A percentile compares a stretch with the other conserved stretches of the same genome.
Evolutionary conservation across 2,888 invertebrate genomes (phyloP).

Genomic region (Leptarthrus brevirostris): DNA sequence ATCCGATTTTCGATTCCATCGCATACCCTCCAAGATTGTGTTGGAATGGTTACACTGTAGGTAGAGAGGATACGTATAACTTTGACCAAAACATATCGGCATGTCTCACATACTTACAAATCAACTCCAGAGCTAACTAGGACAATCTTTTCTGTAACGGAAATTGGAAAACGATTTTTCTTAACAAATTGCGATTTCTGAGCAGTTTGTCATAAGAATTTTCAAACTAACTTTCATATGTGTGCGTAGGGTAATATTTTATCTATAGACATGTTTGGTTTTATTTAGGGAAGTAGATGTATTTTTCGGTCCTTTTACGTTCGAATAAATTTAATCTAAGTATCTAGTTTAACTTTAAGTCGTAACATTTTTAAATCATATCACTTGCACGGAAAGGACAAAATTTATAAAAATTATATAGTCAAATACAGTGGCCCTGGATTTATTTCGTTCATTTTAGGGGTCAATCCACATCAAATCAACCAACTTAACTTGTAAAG

Average conservation of each 20-base stretch:
- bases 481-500: too few relatives aligned
- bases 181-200: constrained; percentile 42
- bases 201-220: constrained; percentile 30
- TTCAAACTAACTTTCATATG: neutral
- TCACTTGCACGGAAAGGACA: too few relatives aligned
- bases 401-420: too few relatives aligned
- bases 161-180: constrained; percentile 46
- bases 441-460: too few relatives aligned
- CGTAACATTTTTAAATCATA: too few relatives aligned
- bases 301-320: too few relatives aligned
- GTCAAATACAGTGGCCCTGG: too few relatives aligned
- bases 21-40: neutral
- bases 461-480: too few relatives aligned
- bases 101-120: constrained; percentile 26
- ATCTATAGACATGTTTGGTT: too few relatives aligned
- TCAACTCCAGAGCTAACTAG: constrained; percentile 32
- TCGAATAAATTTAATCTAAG: too few relatives aligned
- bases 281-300: too few relatives aligned
- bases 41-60: neutral
- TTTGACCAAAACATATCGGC: constrained; percentile 26
- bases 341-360: too few relatives aligned
- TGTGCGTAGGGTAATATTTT: neutral
- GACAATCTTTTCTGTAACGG: constrained; percentile 40
- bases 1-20: constrained; percentile 35
- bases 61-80: neutral